phyloP scores from a whole-genome alignment of 2,113 vertebrate species.

The Bambusicola thoracicus region DNA sequence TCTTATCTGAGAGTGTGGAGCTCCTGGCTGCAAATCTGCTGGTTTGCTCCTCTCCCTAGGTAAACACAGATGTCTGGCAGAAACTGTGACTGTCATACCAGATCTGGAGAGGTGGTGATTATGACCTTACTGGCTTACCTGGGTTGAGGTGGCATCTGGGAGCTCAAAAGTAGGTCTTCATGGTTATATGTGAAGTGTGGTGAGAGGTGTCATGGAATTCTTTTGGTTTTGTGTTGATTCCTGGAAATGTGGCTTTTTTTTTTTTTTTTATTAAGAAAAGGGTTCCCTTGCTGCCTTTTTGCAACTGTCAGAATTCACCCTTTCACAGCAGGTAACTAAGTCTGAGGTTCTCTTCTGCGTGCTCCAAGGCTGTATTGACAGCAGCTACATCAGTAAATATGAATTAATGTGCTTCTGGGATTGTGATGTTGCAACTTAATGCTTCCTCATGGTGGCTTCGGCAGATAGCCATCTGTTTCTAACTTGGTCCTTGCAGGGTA shows the following conservation, averaged over 20 bases:
- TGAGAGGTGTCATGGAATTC: not conserved
- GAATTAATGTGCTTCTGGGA: not conserved
- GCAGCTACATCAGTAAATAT: not conserved
- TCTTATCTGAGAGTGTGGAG: not conserved
- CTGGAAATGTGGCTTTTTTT: not conserved
- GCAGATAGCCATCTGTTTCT: conserved; percentile 42
- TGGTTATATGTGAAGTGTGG: not conserved
- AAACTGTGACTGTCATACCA: not conserved
- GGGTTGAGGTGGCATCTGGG: fast-evolving
- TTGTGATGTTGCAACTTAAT: not conserved
- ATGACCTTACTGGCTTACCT: not conserved
- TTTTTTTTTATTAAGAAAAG: not conserved
- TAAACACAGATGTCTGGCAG: not conserved
- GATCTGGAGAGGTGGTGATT: not conserved
- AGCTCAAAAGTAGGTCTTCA: not conserved
- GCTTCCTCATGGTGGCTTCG: not conserved
- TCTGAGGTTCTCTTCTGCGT: not conserved
- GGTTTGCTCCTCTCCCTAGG: not conserved
- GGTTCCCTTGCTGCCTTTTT: not conserved
- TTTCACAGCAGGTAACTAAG: not conserved
- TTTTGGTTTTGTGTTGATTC: not conserved
- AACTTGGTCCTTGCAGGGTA: not conserved
- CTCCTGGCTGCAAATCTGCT: not conserved
- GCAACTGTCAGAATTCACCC: not conserved
- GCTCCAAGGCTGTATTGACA: not conserved